Conservation (phyloP, 2,113 vertebrate species). For the Microcebus ravelobensis region DNA sequence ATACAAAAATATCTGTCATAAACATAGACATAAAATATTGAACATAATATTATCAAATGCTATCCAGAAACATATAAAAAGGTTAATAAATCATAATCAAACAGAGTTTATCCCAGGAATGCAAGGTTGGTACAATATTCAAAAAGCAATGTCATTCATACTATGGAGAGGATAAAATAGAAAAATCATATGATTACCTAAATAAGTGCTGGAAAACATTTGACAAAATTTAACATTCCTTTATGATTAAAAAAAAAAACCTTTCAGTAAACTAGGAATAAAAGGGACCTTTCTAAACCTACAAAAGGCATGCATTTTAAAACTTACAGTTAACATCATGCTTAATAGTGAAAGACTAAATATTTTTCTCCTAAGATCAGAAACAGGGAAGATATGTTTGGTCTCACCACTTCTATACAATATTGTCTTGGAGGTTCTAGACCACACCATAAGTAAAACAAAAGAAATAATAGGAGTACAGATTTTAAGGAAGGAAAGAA, state of each 20-base stretch:
- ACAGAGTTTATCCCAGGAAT: background rate
- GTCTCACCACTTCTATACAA: background rate
- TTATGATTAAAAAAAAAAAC: background rate
- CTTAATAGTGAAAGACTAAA: background rate
- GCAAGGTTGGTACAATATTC: background rate
- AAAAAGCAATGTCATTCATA: background rate
- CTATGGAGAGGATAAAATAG: background rate
- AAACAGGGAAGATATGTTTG: background rate
- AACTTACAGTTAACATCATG: background rate
- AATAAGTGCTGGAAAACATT: background rate
- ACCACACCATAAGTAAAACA: background rate
- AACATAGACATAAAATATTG: background rate
- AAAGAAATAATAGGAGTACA: background rate
- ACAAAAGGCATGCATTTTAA: background rate
- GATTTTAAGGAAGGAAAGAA: constrained; percentile 11
- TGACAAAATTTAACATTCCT: background rate
- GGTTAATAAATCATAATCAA: background rate
- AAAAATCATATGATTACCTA: background rate
- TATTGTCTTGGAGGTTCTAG: background rate
- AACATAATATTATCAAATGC: background rate
- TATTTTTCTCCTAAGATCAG: constrained; percentile 5
- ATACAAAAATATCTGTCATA: background rate
- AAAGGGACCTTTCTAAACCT: background rate
- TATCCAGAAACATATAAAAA: background rate
- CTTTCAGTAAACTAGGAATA: background rate